A percentile compares a stretch with the other conserved stretches of the same genome.
Evolutionary conservation across 1,140 invertebrate genomes (phyloP).

Genomic region (Hypsibius dujardini): DNA sequence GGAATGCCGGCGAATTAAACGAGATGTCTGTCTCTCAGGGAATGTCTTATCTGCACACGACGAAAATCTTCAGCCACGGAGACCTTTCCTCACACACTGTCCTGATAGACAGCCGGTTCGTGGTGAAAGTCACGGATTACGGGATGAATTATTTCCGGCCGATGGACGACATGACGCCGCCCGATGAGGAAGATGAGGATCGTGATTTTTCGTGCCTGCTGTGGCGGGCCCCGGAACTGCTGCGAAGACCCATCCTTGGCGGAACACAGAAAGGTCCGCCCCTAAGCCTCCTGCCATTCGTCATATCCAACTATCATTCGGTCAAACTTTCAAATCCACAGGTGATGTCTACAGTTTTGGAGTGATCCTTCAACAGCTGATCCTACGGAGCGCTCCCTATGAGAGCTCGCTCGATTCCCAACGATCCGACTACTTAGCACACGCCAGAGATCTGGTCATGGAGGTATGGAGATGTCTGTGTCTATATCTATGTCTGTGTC

Average conservation of each 20-base stretch:
- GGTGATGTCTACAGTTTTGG: constrained; percentile 73
- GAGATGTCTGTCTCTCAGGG: constrained; percentile 42
- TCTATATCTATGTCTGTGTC: too few relatives aligned
- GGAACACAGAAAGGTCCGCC: neutral
- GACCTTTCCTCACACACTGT: constrained; percentile 92
- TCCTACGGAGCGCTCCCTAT: constrained; percentile 55
- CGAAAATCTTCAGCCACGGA: constrained; percentile 75
- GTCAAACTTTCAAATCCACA: neutral
- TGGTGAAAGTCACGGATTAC: constrained; percentile 91
- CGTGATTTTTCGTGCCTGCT: constrained; percentile 32
- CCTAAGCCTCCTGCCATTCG: neutral
- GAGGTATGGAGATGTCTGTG: neutral
- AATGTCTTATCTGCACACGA: constrained; percentile 77
- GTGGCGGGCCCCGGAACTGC: constrained; percentile 80
- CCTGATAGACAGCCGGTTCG: constrained; percentile 88
- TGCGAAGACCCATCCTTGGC: constrained; percentile 35
- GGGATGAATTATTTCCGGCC: constrained; percentile 44
- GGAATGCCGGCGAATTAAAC: too few relatives aligned
- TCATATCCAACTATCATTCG: neutral
- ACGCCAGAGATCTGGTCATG: neutral
- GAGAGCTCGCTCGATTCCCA: neutral
- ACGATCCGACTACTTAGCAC: neutral
- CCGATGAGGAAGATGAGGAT: constrained; percentile 32
- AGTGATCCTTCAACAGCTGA: constrained; percentile 68
- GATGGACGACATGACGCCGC: constrained; percentile 8